A percentile compares a stretch with the other conserved stretches of the same genome.
These are phyloP conservation scores for Lasiurus cinereus DNA, from an alignment of 2,113 vertebrate genomes.

Conservation along the genomic window DNA sequence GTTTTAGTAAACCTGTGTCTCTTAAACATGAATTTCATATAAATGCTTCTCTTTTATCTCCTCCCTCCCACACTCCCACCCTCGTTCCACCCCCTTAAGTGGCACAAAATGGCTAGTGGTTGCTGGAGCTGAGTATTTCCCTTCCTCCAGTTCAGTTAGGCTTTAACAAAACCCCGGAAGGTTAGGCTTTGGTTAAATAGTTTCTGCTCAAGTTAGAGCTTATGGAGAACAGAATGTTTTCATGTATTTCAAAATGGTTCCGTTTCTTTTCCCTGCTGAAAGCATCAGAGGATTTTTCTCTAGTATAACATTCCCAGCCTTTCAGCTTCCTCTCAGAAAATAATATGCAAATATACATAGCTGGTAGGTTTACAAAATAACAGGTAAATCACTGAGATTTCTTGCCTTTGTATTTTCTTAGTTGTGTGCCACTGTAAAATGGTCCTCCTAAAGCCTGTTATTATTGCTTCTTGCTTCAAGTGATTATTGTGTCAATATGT, in stretches of 20 bases:
- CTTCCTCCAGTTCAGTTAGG: not conserved
- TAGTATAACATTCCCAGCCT: not conserved
- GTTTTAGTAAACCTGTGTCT: not conserved
- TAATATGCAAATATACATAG: not conserved
- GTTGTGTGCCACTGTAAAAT: not conserved
- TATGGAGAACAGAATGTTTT: not conserved
- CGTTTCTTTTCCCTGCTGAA: not conserved
- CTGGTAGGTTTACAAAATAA: not conserved
- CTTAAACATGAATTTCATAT: not conserved
- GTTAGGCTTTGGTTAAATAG: not conserved
- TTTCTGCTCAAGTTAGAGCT: not conserved
- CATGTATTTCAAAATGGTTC: not conserved
- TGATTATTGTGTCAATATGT: not conserved
- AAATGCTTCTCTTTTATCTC: not conserved
- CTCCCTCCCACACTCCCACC: rapidly evolving
- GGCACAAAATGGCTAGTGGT: not conserved
- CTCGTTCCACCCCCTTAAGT: not conserved
- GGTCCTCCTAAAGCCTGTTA: not conserved
- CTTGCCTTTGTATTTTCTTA: not conserved
- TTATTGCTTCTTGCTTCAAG: not conserved
- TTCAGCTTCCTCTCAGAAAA: not conserved
- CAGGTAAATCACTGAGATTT: not conserved
- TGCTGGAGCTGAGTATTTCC: not conserved
- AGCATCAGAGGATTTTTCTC: too few relatives aligned
- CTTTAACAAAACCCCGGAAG: not conserved